phyloP scores from a whole-genome alignment of 2,888 invertebrate genomes.

The Lydus trimaculatus region DNA sequence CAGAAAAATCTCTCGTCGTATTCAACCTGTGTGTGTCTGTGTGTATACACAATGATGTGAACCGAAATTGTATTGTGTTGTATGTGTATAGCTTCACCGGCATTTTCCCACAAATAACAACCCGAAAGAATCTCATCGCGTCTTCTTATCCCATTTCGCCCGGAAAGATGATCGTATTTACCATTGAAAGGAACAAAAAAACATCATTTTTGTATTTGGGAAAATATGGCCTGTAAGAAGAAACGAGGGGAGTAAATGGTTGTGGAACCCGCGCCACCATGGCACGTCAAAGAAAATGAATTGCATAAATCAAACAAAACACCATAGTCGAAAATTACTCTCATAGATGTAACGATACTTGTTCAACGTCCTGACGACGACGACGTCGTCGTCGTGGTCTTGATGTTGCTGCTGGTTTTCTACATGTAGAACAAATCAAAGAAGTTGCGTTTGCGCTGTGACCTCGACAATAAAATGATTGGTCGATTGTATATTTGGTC shows the following conservation, averaged over 20 bases:
- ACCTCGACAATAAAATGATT: slow-evolving; percentile 25
- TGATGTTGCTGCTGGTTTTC: background rate
- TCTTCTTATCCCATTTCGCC: slow-evolving; percentile 13
- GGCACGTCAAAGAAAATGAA: background rate
- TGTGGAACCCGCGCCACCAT: too few relatives aligned
- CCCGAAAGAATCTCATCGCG: slow-evolving; percentile 9
- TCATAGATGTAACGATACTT: slow-evolving; percentile 32
- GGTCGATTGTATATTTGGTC: slow-evolving; percentile 43
- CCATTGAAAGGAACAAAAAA: slow-evolving; percentile 15
- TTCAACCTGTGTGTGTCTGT: background rate
- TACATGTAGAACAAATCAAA: slow-evolving; percentile 52
- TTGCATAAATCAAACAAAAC: slow-evolving; percentile 38
- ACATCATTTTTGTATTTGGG: slow-evolving; percentile 6
- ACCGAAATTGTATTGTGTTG: slow-evolving; percentile 16
- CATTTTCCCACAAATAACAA: slow-evolving; percentile 22
- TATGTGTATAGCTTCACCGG: slow-evolving; percentile 2
- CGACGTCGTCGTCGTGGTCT: background rate
- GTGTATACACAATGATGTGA: slow-evolving; percentile 23
- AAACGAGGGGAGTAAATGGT: background rate
- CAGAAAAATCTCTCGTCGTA: background rate
- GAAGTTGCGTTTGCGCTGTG: slow-evolving; percentile 50
- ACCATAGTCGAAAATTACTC: slow-evolving; percentile 41
- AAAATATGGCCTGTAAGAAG: slow-evolving; percentile 5
- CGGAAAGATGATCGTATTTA: background rate
- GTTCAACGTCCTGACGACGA: slow-evolving; percentile 28